Base-by-base conservation (phyloP, 2,113 vertebrate species). In the Amia ocellicauda region DNA sequence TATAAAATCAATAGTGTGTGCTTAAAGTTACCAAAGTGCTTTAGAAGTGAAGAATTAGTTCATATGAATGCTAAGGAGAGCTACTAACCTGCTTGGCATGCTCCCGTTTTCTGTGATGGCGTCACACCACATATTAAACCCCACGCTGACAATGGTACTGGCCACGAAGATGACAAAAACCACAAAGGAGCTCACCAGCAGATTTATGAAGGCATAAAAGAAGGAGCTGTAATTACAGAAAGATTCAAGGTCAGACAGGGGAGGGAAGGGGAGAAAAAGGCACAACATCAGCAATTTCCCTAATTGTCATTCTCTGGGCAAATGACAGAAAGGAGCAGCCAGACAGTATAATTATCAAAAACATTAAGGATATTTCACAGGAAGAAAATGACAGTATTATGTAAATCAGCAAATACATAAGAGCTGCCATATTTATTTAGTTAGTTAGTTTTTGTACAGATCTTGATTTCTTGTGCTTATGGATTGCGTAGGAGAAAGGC, bases 121-220 rank as follows among this genome's bases (percentile, higher is more conserved):
- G 8, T 96, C 93, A 17, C 95, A 98, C 95, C 95, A 98, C 88
- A 96, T 86, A 81, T 92, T 91, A 82, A 98, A 98, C 63, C 95
- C 94, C 78, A 97, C 93, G 2, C 89, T 98, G 78, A 96, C 86
- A 1, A 97, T 92, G 69, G 94, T 97, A 86, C 95, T 92, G 72
- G 95, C 93, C 56, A 96, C 88, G 82, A 98, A 98, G 71, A 91
- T 88, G 26, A 88, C 88, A 76, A 94, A 92, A 71, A 97, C 91
- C 78, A 91, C 87, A 59, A 93, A 83, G 70, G 88, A 86, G 69
- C 93, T 94, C 83, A 92, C 89, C 80, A 97, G 81, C 73, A 98
- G 91, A 87, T 91, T 95, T 80, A 97, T 89, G 81, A 94, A 94
- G 61, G 93, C 91, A 1, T 89, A 91, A 80, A 97, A 94, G 76